Base-by-base conservation (phyloP, 2,113 vertebrate species). In the Crotalus viridis region DNA sequence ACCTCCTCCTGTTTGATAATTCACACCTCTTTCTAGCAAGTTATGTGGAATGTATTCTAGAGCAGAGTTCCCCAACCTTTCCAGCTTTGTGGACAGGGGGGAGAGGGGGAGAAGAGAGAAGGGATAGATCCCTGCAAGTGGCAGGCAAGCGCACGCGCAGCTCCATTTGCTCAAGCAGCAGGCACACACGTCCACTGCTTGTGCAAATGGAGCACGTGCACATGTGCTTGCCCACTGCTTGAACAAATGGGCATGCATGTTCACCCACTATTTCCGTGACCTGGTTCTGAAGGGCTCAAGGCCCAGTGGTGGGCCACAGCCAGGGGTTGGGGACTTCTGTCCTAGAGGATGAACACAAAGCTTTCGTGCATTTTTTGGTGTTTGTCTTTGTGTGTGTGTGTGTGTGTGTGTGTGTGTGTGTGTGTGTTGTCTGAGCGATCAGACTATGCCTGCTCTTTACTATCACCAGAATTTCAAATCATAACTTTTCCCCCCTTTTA, bases 1-100 rank as follows among this genome's bases (percentile, higher is more conserved):
- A n/a, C n/a, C 69, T 17, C 6, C 69, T 81, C 33, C 69, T 81
- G 15, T 81, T 39, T 81, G 15, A 81, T 19, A 39, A 81, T 33
- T 81, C 69, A 81, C 6, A 81, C n/a, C 69, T 81, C n/a, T 74
- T 74, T 33, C 15, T 81, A 81, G 69, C 33, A 39, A 81, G 17
- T 33, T 39, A 39, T 39, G n/a, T 39, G 69, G 33, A 33, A 81
- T 81, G n/a, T 81, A 81, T 81, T 15, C 33, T 39, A 39, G 13
- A 33, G 0, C 4, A 64, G 26, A 13, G 10, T n/a, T 13, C 12
- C 28, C 10, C 28, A 69, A 69, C 61, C 10, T 9, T 69, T 64
- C 0, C 1, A 8, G 61, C 10, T 28, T 28, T 64, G 61, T 4
- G 28, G 3, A 64, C 26, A 0, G 10, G 10, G 0, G 8, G 24